phyloP scores from a whole-genome alignment of 2,797 vertebrate species.

The Gadopsis marmoratus region DNA sequence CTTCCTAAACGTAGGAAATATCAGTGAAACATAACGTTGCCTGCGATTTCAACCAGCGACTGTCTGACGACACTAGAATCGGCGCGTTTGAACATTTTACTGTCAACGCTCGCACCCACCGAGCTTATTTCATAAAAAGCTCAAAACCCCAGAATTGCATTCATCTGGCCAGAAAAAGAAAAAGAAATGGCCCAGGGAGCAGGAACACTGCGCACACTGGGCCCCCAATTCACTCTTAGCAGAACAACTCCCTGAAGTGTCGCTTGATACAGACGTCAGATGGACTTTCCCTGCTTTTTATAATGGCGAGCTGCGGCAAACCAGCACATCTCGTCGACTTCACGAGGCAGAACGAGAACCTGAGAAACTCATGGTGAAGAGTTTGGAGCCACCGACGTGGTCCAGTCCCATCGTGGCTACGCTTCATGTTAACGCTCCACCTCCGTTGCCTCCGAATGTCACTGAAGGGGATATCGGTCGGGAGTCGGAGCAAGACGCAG shows the following conservation, averaged over 20 bases:
- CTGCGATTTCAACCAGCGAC: not conserved
- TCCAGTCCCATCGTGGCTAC: not conserved
- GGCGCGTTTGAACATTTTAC: conserved; percentile 1
- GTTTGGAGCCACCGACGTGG: conserved; percentile 21
- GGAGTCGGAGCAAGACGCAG: not conserved
- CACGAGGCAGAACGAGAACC: not conserved
- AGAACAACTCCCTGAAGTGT: conserved; percentile 20
- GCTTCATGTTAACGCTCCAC: not conserved
- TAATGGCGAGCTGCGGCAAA: not conserved
- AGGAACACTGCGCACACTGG: conserved; percentile 6
- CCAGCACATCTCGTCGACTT: not conserved
- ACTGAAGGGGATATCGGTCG: conserved; percentile 11
- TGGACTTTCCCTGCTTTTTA: conserved; percentile 21
- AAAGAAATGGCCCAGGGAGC: not conserved
- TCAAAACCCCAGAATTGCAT: conserved; percentile 7
- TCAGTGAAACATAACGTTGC: not conserved
- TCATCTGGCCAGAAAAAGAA: not conserved
- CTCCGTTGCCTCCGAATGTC: conserved; percentile 5
- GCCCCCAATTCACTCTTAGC: conserved; percentile 4
- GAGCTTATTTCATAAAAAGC: conserved; percentile 11
- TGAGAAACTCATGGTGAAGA: conserved; percentile 9
- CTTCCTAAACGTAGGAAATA: not conserved
- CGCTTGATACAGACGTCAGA: conserved; percentile 15
- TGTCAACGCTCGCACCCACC: not conserved
- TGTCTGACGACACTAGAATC: not conserved